Conservation (phyloP, 1,140 invertebrate species). For the Macrobrachium rosenbergii region DNA sequence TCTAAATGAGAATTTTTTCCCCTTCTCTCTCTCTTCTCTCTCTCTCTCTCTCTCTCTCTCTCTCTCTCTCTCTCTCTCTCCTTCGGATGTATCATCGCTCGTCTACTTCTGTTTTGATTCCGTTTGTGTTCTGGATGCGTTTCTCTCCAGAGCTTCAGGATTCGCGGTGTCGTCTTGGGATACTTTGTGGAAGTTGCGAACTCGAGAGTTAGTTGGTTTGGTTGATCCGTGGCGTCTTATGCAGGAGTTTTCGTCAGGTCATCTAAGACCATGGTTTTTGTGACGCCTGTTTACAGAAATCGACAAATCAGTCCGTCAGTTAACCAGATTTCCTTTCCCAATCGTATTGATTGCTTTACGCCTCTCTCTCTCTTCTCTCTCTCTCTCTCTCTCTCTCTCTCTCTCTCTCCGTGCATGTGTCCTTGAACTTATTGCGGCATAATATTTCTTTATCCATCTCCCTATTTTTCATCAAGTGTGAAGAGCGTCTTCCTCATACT, state of each 20-base stretch:
- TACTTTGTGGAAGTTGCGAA: too few relatives aligned
- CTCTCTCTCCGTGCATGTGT: neutral
- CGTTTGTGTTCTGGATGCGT: too few relatives aligned
- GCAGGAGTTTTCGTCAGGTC: too few relatives aligned
- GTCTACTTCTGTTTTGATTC: neutral
- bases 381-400: neutral
- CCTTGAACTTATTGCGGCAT: neutral
- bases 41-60: conserved; percentile 14
- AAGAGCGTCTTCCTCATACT: neutral
- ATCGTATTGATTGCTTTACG: too few relatives aligned
- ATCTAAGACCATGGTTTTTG: too few relatives aligned
- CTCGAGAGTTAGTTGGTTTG: too few relatives aligned
- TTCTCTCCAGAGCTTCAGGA: too few relatives aligned
- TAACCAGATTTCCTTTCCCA: neutral
- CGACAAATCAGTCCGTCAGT: too few relatives aligned
- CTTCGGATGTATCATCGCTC: neutral
- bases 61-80: conserved; percentile 25
- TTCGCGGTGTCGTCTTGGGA: too few relatives aligned
- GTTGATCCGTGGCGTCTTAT: too few relatives aligned
- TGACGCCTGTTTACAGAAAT: too few relatives aligned
- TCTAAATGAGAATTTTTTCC: neutral
- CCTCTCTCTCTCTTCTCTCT: too few relatives aligned
- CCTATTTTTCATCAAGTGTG: neutral
- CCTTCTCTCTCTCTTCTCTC: conserved; percentile 18
- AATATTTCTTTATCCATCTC: neutral